Percentiles rank a stretch among this genome's conserved stretches.
Evolutionary conservation across 2,888 invertebrate species (phyloP).

Genomic region (Tridacna gigas): DNA sequence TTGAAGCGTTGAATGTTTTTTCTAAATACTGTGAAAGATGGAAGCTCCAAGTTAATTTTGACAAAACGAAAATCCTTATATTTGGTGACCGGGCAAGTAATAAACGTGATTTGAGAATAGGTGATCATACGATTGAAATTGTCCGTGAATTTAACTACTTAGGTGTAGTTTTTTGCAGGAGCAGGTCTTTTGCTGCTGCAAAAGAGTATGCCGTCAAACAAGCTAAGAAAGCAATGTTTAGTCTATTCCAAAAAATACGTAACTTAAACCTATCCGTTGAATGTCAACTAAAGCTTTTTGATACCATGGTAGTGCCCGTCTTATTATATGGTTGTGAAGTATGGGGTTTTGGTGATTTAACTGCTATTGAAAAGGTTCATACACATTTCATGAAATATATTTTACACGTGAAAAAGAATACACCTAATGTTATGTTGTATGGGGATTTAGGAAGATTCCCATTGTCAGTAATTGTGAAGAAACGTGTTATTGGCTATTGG

Average conservation of each 20-base stretch:
- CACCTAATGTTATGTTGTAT: conserved; percentile 25
- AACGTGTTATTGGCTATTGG: too few species aligned
- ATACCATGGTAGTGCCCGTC: background rate
- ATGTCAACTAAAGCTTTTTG: background rate
- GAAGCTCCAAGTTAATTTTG: background rate
- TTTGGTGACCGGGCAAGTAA: background rate
- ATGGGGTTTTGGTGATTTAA: conserved; percentile 12
- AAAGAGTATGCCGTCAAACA: background rate
- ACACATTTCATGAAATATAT: conserved; percentile 28
- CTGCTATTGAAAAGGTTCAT: conserved; percentile 27
- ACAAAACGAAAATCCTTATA: background rate
- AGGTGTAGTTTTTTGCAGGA: background rate
- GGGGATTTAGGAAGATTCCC: conserved; percentile 25
- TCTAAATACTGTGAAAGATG: background rate
- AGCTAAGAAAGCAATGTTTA: conserved; percentile 3
- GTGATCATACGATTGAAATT: background rate
- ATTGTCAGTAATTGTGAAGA: too few species aligned
- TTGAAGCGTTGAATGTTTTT: background rate
- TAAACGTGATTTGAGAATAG: background rate
- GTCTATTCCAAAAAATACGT: background rate
- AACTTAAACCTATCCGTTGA: background rate
- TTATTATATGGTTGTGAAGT: background rate
- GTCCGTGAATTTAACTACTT: background rate
- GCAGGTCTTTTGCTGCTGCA: background rate
- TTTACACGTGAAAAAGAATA: conserved; percentile 29